These are phyloP conservation scores for Phataginus tricuspis DNA, from an alignment of 2,797 vertebrate species.

Conservation along the genomic window DNA sequence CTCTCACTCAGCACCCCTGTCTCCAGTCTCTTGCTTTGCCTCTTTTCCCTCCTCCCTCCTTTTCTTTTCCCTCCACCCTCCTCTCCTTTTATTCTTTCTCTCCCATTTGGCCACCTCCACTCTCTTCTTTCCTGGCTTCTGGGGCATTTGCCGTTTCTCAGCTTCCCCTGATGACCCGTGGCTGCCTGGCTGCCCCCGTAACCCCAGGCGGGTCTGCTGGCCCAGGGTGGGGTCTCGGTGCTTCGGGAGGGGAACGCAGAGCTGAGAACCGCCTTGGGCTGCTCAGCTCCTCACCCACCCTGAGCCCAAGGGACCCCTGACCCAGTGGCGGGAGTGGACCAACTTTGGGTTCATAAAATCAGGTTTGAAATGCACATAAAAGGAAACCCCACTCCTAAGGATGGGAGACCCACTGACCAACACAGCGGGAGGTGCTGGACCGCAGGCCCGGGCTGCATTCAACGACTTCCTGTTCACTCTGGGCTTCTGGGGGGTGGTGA, in stretches of 20 bases:
- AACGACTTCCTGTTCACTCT: slow-evolving; percentile 39
- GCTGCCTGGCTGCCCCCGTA: neutral
- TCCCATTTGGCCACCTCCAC: too few relatives aligned
- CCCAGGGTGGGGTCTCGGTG: neutral
- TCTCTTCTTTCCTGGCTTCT: neutral
- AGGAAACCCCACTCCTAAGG: neutral
- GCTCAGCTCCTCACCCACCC: neutral
- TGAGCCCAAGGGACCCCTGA: neutral
- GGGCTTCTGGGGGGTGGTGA: neutral
- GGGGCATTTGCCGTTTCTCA: neutral
- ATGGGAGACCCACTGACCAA: neutral
- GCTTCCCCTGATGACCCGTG: neutral
- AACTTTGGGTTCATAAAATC: neutral
- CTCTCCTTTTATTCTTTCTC: neutral
- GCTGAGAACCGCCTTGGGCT: neutral
- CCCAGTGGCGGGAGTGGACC: neutral
- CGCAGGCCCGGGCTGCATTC: neutral
- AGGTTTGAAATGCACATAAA: neutral
- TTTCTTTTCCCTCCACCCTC: neutral
- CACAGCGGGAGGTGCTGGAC: neutral
- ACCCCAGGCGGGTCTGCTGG: neutral
- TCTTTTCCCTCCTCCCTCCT: neutral
- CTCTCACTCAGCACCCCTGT: neutral
- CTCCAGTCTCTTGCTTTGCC: neutral
- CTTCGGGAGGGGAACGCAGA: neutral